Conservation (phyloP, 2,113 vertebrate genomes). For the Centropristis striata region DNA sequence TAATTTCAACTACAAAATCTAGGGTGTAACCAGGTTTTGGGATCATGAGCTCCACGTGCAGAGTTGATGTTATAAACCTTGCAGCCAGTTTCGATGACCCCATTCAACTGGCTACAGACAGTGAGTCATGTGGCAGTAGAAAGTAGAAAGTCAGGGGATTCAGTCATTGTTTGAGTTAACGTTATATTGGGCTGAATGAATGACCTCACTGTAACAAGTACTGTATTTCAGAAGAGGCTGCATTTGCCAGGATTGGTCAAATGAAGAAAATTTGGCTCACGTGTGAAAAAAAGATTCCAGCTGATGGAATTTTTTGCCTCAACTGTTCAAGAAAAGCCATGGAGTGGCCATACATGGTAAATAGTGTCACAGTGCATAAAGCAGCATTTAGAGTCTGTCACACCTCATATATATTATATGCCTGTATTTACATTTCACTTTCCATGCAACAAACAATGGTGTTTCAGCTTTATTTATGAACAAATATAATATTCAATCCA, state of each 20-base stretch:
- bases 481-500: not conserved
- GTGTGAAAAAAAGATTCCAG: conserved; percentile 19
- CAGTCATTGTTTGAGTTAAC: conserved; percentile 34
- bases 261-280: not conserved
- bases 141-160: conserved; percentile 40
- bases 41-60: conserved; percentile 30
- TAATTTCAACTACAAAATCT: conserved; percentile 1
- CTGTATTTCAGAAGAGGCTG: not conserved
- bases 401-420: not conserved
- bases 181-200: conserved; percentile 10
- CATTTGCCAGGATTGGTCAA: not conserved
- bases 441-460: not conserved
- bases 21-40: conserved; percentile 21
- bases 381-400: not conserved
- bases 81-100: conserved; percentile 38
- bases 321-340: not conserved
- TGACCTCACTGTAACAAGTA: conserved; percentile 6
- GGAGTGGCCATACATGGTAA: not conserved
- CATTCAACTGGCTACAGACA: conserved; percentile 35
- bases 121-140: conserved; percentile 61
- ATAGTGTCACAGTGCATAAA: not conserved
- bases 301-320: not conserved
- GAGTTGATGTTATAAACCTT: conserved; percentile 59
- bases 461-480: not conserved
- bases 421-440: not conserved